Evolutionary conservation across 2,113 vertebrate genomes (phyloP), one percentile per base, ranked within the genome.

Genomic region (Sclerurus mexicanus): DNA sequence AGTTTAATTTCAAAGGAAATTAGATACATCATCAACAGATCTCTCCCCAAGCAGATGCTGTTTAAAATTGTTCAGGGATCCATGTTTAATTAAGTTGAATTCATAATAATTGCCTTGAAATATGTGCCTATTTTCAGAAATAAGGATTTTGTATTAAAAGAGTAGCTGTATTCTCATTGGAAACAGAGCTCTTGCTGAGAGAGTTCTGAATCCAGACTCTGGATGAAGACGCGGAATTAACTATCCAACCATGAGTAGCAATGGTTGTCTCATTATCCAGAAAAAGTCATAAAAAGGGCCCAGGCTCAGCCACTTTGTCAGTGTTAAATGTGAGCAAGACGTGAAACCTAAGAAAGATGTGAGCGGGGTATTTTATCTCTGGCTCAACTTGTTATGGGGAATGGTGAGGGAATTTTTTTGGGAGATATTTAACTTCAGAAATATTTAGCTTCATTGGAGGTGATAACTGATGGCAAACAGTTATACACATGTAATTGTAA

Each of bases 1-100:
- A 60, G 24, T 64, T 83, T 76, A 73, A 69, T 77, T 95, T 40
- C 37, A 42, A 88, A 58, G 25, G 22, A 87, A 90, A 90, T 56
- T 20, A 78, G 25, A 35, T 42, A 17, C 4, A 52, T 56, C 14
- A 30, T 14, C 35, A 87, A 60, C 15, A 94, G 75, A 71, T 85
- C 7, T 31, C 30, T 58, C 25, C 20, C 28, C 3, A 69, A 69
- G 58, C 6, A 86, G 68, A 46, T 85, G 47, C 18, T 50, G 15
- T 35, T 83, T 44, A 53, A 76, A 71, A 31, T 81, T 63, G 18
- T 86, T 74, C n/a, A 84, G 46, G 7, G 33, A 71, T 10, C 5
- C 11, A 3, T 42, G 42, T 76, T 83, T 63, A 92, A 74, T 86
- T 42, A 82, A 66, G 18, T 85, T 85, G 13, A 82, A 55, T 89